Evolutionary conservation across 35 echinoderm and acorn worm species (phyloP), one percentile per base, ranked within the genome.

Genomic region (Anneissia japonica): DNA sequence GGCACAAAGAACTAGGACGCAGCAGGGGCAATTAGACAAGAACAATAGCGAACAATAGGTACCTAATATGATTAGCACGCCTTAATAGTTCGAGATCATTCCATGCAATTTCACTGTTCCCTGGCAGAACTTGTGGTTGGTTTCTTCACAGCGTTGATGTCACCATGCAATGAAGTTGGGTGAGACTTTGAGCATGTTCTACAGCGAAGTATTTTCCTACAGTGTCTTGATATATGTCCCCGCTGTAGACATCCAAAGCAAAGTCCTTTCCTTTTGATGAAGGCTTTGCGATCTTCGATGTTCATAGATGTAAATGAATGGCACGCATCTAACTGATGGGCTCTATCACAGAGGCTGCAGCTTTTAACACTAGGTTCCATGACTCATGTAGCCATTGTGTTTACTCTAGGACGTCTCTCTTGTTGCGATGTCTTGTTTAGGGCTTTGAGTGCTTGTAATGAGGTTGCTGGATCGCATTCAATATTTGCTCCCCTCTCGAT

Each of bases 401-500:
- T 64, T 23, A 64, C 51, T 43, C 14, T 43, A 6, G 40, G 14
- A 6, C 40, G 4, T 43, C 14, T 43, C 14, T 43, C 51, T 64
- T 64, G 7, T 19, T 9, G 51, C 11, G 51, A 3, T 64, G 51
- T 19, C 2, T 64, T 64, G 26, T 26, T 1, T 64, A 2, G 21
- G 1, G 1, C 51, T 64, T 64, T 64, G 1, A 64, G 21, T 26
- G 10, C 51, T 23, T 64, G 51, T 64, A 64, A 26, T 64, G 51
- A 16, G 1, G 51, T 64, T 74, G 11, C 64, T 35, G 93, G 93
- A 35, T 91, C 73, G 64, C 89, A 84, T 0, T 89, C 89, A 9
- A 91, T 86, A 3, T 89, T 39, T 32, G 89, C 93, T 40, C 82
- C 85, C 72, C 83, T 75, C 34, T 73, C 35, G 26, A 96, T 74